Percentiles rank a stretch among this genome's conserved stretches.
phyloP scores from a whole-genome alignment of 2,888 invertebrate genomes.

The Seira ritae region DNA sequence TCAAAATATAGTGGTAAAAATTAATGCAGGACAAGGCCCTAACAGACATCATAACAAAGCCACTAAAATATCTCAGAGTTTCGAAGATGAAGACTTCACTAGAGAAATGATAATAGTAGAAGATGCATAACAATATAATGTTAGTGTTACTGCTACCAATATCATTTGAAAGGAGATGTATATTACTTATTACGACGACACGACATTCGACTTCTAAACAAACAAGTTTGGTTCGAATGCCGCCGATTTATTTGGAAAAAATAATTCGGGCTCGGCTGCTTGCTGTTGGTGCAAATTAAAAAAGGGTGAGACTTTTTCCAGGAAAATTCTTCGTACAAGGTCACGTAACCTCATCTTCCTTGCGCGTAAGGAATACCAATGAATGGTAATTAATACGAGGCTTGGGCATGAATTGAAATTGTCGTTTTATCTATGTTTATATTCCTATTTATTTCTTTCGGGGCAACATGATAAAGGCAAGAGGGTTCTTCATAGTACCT shows the following conservation, averaged over 20 bases:
- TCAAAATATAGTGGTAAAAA: not conserved
- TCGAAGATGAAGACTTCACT: not conserved
- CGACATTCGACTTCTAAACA: not conserved
- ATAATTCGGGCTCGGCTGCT: conserved; percentile 1
- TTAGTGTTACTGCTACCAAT: not conserved
- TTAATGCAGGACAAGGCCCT: not conserved
- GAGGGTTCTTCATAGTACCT: too few relatives aligned
- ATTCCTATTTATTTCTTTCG: not conserved
- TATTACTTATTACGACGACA: not conserved
- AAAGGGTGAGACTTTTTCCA: not conserved
- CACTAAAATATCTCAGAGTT: conserved; percentile 6
- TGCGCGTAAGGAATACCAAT: conserved; percentile 48
- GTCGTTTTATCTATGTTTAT: not conserved
- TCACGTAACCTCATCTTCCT: conserved; percentile 46
- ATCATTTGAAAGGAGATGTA: conserved; percentile 4
- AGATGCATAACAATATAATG: not conserved
- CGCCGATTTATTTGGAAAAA: conserved; percentile 5
- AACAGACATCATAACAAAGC: not conserved
- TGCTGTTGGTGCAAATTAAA: not conserved
- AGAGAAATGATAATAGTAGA: not conserved
- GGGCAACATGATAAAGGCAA: not conserved
- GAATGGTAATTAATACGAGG: conserved; percentile 56
- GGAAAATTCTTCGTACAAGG: conserved; percentile 28
- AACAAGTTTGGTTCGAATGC: not conserved
- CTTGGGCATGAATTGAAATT: conserved; percentile 49